Base-by-base conservation (phyloP, 2,113 vertebrate species). In the Phylloscopus trochiloides region DNA sequence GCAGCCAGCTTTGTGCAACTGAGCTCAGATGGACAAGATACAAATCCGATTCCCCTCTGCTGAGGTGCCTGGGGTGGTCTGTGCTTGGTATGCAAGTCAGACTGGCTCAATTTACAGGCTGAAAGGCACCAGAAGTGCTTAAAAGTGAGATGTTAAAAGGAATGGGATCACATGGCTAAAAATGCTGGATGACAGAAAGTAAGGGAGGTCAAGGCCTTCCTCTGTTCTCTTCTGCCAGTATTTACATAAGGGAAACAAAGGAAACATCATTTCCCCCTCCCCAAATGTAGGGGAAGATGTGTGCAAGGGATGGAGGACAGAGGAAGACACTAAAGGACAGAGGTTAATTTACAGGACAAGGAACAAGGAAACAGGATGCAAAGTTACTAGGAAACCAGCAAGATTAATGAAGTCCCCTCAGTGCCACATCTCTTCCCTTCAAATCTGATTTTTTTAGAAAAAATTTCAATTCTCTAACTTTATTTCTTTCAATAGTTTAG, bases 241-340 rank as follows among this genome's bases (percentile, higher is more conserved):
- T 32, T 20, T 62, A 47, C 2, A 4, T 25, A 47, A 80, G 14
- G 16, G 9, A 40, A 40, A 40, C 40, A 40, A 40, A 40, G 40
- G 40, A 40, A 40, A 40, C 40, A 40, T 40, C 40, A 40, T 40
- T 40, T 40, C 40, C 13, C 13, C 13, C 17, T 42, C 34, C 10
- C 0, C 2, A 62, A 45, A 38, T 1, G 3, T 21, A 54, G 17
- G 4, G 3, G 22, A 80, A 7, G 9, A 12, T 17, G 10, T 48
- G 10, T 22, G 11, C 34, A 54, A 86, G 26, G 22, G 77, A 51
- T 0, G 55, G 45, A 75, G 21, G 24, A 57, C 57, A 90, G 65
- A 45, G 21, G 7, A 90, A 83, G 4, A 68, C 13, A 28, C 0
- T 34, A 19, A 67, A 76, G 6, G 38, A 71, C 2, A 3, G 5